These are phyloP conservation scores for Nestor notabilis DNA, from an alignment of 2,113 vertebrate species.

Conservation along the genomic window DNA sequence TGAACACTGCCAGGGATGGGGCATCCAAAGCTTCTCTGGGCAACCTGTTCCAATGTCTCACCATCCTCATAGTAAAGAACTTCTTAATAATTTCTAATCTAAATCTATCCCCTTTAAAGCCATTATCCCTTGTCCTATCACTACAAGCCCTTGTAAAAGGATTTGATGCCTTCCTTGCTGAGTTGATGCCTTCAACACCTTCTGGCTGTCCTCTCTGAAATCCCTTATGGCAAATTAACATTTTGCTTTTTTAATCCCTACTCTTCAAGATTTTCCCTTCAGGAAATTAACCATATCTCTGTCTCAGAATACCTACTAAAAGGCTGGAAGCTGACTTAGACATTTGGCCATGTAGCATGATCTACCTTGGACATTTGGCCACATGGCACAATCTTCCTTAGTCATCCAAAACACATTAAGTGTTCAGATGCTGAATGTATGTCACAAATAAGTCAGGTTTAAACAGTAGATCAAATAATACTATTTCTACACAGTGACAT, in stretches of 20 bases:
- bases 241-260: background rate
- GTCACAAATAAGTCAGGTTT: background rate
- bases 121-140: background rate
- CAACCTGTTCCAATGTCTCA: background rate
- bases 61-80: background rate
- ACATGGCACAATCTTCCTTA: accelerated
- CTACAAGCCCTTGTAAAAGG: background rate
- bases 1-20: background rate
- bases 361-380: background rate
- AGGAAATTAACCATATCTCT: background rate
- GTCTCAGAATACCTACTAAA: background rate
- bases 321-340: accelerated
- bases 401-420: background rate
- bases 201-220: background rate
- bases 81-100: background rate
- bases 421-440: background rate
- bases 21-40: background rate
- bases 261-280: background rate
- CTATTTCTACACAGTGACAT: background rate
- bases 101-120: background rate
- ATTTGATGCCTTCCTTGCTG: background rate
- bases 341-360: background rate
- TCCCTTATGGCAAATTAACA: background rate
- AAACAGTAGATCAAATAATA: background rate
- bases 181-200: background rate